Percentiles rank a stretch among this genome's conserved stretches.
These are phyloP conservation scores for Eugnorisma glareosa DNA, from an alignment of 2,888 invertebrate genomes.

Conservation along the genomic window DNA sequence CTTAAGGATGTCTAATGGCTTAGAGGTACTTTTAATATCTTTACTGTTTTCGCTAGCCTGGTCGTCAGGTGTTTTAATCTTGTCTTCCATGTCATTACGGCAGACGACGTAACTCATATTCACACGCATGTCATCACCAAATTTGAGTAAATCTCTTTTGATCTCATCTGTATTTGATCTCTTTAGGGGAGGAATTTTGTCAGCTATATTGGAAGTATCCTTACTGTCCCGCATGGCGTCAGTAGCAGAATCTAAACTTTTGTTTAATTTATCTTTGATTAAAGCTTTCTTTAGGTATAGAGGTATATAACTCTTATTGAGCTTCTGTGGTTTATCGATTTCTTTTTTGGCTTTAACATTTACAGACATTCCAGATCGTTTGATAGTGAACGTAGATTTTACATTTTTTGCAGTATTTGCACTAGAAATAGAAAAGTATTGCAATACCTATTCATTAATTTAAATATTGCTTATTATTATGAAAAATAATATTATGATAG, in stretches of 20 bases:
- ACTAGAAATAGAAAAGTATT: constrained; percentile 68
- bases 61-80: constrained; percentile 56
- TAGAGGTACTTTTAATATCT: constrained; percentile 54
- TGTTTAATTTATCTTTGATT: constrained; percentile 62
- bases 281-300: constrained; percentile 71
- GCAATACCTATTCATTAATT: constrained; percentile 8
- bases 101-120: constrained; percentile 77
- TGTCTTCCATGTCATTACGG: constrained; percentile 75
- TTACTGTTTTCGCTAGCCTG: constrained; percentile 51
- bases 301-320: constrained; percentile 73
- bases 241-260: constrained; percentile 65
- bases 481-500: neutral
- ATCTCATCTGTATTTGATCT: constrained; percentile 71
- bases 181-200: constrained; percentile 38
- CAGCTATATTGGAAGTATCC: constrained; percentile 39
- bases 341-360: constrained; percentile 62
- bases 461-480: neutral
- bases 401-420: constrained; percentile 68
- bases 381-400: constrained; percentile 67
- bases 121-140: constrained; percentile 67
- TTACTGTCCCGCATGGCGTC: constrained; percentile 55
- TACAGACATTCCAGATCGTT: constrained; percentile 63
- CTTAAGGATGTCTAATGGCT: constrained; percentile 54
- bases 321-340: constrained; percentile 50
- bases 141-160: constrained; percentile 74